Conservation (phyloP, 2,797 vertebrate species). For the Lophura swinhoii region DNA sequence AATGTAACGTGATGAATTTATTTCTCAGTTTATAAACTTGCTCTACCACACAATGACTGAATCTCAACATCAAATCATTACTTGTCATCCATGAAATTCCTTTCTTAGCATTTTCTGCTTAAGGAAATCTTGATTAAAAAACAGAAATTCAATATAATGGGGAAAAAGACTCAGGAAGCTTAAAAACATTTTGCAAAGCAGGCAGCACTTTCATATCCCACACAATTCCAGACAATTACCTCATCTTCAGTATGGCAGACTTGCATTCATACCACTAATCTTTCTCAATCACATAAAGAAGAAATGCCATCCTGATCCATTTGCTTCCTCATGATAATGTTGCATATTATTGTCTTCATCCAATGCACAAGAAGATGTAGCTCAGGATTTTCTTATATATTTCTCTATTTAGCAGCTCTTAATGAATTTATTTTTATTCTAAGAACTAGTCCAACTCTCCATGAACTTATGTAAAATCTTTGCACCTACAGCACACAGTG, state of each 20-base stretch:
- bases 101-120: neutral
- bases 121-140: neutral
- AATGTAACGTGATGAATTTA: neutral
- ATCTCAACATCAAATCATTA: neutral
- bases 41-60: neutral
- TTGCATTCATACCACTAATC: fast-evolving
- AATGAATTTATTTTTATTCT: neutral
- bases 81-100: neutral
- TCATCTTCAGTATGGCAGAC: neutral
- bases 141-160: neutral
- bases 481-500: neutral
- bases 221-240: neutral
- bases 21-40: neutral
- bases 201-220: neutral
- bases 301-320: neutral
- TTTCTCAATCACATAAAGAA: neutral
- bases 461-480: neutral
- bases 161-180: neutral
- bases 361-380: neutral
- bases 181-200: neutral
- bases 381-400: neutral
- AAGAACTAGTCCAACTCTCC: neutral
- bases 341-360: neutral
- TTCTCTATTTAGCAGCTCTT: neutral
- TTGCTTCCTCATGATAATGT: neutral